Percentiles rank a stretch among this genome's conserved stretches.
phyloP scores from a whole-genome alignment of 2,797 vertebrate species.

The Alouatta caraya region DNA sequence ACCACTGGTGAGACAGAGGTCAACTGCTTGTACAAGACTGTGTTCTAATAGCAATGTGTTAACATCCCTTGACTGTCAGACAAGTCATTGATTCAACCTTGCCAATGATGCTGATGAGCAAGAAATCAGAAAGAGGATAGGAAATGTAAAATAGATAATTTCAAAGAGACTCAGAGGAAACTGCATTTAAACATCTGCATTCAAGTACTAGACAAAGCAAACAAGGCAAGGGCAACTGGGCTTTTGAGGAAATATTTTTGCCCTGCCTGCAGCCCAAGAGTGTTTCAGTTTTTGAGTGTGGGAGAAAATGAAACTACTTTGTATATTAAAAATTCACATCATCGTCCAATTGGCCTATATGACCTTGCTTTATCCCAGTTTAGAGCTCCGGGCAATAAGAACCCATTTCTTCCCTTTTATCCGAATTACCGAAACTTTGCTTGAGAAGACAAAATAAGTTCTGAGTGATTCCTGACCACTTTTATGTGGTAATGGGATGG shows the following conservation, averaged over 20 bases:
- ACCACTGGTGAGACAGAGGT: not conserved
- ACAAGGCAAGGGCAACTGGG: not conserved
- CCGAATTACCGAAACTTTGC: slow-evolving; percentile 58
- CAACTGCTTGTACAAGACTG: rapidly evolving
- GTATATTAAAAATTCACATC: slow-evolving; percentile 9
- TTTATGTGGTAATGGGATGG: not conserved
- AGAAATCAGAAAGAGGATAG: not conserved
- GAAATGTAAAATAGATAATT: not conserved
- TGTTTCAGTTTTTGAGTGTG: not conserved
- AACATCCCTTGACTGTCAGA: rapidly evolving
- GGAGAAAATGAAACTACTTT: not conserved
- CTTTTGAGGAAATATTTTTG: slow-evolving; percentile 12
- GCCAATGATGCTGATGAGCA: rapidly evolving
- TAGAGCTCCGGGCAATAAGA: not conserved
- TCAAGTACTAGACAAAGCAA: not conserved
- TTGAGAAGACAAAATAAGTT: not conserved
- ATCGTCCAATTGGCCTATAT: slow-evolving; percentile 29
- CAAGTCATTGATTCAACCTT: not conserved
- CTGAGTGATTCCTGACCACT: slow-evolving; percentile 65
- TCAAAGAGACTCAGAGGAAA: not conserved
- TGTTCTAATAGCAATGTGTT: rapidly evolving
- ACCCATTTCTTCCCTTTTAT: slow-evolving; percentile 70
- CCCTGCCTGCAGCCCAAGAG: not conserved
- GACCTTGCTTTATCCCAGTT: slow-evolving; percentile 42
- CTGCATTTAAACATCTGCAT: not conserved